Percentiles rank a stretch among this genome's conserved stretches.
phyloP scores from a whole-genome alignment of 2,797 vertebrate species.

The Premnoplex brunnescens region DNA sequence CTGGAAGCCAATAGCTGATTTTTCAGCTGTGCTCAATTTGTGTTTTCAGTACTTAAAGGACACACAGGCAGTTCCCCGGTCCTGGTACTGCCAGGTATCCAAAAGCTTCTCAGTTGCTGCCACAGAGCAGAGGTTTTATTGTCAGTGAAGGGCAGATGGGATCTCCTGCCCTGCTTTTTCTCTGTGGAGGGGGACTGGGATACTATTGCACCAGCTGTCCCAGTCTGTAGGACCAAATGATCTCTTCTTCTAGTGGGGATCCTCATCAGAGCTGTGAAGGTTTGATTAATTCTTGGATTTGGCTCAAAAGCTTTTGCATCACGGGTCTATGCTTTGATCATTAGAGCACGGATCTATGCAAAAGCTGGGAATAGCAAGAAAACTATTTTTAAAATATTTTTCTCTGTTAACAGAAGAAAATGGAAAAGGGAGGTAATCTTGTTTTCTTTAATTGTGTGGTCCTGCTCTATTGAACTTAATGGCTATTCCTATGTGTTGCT shows the following conservation, averaged over 20 bases:
- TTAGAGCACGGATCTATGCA: background rate
- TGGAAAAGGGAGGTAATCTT: slow-evolving; percentile 13
- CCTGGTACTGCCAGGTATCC: background rate
- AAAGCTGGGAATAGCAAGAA: background rate
- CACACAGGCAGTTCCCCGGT: background rate
- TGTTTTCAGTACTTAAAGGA: background rate
- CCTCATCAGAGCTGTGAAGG: background rate
- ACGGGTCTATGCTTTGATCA: background rate
- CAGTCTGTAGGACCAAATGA: background rate
- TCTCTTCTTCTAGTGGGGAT: background rate
- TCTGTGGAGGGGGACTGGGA: background rate
- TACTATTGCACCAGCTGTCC: background rate
- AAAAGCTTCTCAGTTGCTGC: background rate
- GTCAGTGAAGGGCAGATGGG: background rate
- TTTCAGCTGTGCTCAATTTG: background rate
- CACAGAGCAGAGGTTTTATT: background rate
- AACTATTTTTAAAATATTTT: background rate
- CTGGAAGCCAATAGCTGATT: background rate
- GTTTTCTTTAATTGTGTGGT: slow-evolving; percentile 9
- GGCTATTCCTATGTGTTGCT: background rate
- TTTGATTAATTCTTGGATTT: background rate
- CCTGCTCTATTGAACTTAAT: slow-evolving; percentile 28
- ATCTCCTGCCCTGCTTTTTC: background rate
- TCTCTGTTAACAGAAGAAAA: slow-evolving; percentile 15
- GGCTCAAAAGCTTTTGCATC: background rate